Percentiles rank a stretch among this genome's conserved stretches.
phyloP scores from a whole-genome alignment of 2,888 invertebrate species.

The Cartodere bifasciata region DNA sequence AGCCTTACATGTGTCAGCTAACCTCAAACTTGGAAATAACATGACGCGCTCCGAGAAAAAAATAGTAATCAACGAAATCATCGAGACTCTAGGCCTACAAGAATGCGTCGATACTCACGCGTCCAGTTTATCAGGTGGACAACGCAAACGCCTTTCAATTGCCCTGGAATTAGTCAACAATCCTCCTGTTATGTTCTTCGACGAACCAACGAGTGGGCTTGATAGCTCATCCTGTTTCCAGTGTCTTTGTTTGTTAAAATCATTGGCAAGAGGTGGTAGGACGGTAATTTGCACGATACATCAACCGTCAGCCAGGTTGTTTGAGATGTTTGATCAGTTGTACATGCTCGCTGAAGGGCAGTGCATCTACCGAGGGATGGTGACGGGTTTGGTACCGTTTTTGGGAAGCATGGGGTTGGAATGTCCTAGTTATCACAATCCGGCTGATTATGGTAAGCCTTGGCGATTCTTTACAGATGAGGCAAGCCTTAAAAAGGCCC shows the following conservation, averaged over 20 bases:
- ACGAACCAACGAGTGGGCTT: conserved; percentile 86
- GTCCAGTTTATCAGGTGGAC: conserved; percentile 76
- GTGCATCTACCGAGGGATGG: conserved; percentile 83
- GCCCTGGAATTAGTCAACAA: conserved; percentile 89
- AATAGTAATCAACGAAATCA: conserved; percentile 54
- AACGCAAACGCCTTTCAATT: conserved; percentile 81
- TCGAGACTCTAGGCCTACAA: conserved; percentile 69
- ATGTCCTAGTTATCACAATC: conserved; percentile 93
- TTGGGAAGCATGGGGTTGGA: conserved; percentile 71
- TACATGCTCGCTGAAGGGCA: conserved; percentile 87
- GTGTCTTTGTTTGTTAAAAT: conserved; percentile 78
- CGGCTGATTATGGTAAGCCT: conserved; percentile 86
- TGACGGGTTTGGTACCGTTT: conserved; percentile 75
- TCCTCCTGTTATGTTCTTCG: conserved; percentile 96
- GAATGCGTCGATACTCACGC: conserved; percentile 72
- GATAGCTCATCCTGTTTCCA: conserved; percentile 93
- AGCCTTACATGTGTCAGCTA: conserved; percentile 88
- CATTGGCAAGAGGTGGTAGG: conserved; percentile 72
- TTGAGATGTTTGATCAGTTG: conserved; percentile 91
- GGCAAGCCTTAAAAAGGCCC: too few relatives aligned
- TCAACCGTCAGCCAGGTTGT: conserved; percentile 88
- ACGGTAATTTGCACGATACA: conserved; percentile 95
- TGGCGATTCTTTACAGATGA: too few relatives aligned
- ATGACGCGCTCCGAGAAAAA: conserved; percentile 59
- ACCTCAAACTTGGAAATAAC: conserved; percentile 78